These are phyloP conservation scores for Deroptyus accipitrinus DNA, from an alignment of 2,113 vertebrate genomes.

Conservation along the genomic window DNA sequence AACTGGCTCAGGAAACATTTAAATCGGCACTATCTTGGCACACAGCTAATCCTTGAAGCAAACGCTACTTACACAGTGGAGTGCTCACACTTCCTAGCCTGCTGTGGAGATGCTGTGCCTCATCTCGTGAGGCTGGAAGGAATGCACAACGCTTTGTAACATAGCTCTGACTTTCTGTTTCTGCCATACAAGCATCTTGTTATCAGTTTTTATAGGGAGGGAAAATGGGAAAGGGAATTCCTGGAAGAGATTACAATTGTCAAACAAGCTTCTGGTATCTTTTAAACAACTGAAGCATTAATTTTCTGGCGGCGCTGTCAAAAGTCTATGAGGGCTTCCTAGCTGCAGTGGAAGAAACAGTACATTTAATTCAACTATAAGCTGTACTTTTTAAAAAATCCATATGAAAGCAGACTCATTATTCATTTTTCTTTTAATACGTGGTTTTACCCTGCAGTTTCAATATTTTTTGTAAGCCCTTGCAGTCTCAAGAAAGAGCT, in stretches of 20 bases:
- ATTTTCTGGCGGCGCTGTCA: slow-evolving; percentile 44
- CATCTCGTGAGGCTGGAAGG: slow-evolving; percentile 32
- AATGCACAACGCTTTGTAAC: background rate
- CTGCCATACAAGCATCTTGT: slow-evolving; percentile 45
- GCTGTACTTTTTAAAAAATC: background rate
- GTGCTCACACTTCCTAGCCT: background rate
- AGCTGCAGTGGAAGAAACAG: slow-evolving; percentile 41
- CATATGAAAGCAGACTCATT: slow-evolving; percentile 55
- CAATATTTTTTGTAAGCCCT: slow-evolving; percentile 10
- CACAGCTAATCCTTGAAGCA: slow-evolving; percentile 1
- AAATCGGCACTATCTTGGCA: background rate
- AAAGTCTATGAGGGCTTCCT: slow-evolving; percentile 43
- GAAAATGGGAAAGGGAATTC: slow-evolving; percentile 64
- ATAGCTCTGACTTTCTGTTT: slow-evolving; percentile 49
- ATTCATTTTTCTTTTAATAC: slow-evolving; percentile 63
- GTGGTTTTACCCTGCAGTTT: slow-evolving; percentile 31
- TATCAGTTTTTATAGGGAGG: slow-evolving; percentile 54
- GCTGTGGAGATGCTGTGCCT: background rate
- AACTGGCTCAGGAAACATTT: slow-evolving; percentile 34
- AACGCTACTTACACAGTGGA: slow-evolving; percentile 18
- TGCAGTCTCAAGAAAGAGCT: slow-evolving; percentile 18
- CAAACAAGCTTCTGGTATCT: slow-evolving; percentile 45
- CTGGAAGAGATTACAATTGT: slow-evolving; percentile 59
- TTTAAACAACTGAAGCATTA: slow-evolving; percentile 57
- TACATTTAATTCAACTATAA: slow-evolving; percentile 58